Base-by-base conservation (phyloP, 2,113 vertebrate species). In the Aphyosemion australe region DNA sequence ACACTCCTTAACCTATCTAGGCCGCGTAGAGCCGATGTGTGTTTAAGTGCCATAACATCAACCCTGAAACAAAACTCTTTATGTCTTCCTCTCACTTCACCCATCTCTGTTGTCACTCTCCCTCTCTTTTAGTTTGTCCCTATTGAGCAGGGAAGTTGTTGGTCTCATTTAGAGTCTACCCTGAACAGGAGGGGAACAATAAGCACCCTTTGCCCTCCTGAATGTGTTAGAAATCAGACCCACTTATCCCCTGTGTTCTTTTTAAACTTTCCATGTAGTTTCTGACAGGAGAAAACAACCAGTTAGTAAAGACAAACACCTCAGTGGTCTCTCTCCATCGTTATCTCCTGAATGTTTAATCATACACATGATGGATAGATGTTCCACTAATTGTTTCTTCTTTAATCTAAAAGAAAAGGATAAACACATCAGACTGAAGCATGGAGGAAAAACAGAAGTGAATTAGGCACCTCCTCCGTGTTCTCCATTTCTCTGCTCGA, bases 381-480 rank as follows among this genome's bases (percentile, higher is more conserved):
- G 12, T 13, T 13, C 65, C 5, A 26, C 26, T 26, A 61, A 66
- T 78, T 83, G 65, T 79, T 84, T 12, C 14, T 39, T n/a, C 71
- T 61, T 72, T 15, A 16, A 53, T 64, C 59, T 73, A 63, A 66
- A 58, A 4, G 48, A 21, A 66, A 59, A 68, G 74, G 26, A 26
- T 26, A 26, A 79, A 71, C 66, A 73, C 69, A 60, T 43, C 15
- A 67, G 16, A n/a, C 8, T 8, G 11, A 18, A 18, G 50, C 65
- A 26, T 49, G 37, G 8, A 19, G 18, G 54, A 65, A 70, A 69
- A 90, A 90, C 92, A 74, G 85, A 93, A 94, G 95, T 94, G 94
- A 92, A 92, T 92, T 32, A 32, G 9, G 90, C 90, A 82, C 79
- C 87, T 9, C 31, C 52, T 53, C 42, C 31, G 15, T 34, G 45